Base-by-base conservation (phyloP, 1,140 invertebrate genomes). In the Listronotus bonariensis region DNA sequence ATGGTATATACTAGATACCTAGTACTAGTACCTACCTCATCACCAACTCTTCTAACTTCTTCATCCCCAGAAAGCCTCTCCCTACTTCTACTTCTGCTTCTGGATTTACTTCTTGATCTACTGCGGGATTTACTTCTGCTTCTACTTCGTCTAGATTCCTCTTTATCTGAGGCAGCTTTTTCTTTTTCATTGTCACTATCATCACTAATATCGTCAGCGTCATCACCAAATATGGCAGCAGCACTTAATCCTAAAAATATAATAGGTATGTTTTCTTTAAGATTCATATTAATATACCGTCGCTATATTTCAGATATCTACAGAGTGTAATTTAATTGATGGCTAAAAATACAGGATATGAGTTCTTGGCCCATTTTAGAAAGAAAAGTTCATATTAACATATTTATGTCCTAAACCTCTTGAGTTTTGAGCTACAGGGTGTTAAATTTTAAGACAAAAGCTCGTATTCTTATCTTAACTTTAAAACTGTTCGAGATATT, bases 201-300 rank as follows among this genome's bases (percentile, higher is more conserved):
- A 26, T 86, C 86, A 78, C 92, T 96, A 15, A 96, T 96, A 75
- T 96, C 94, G 71, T 92, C 92, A 26, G 93, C 93, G 80, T 77
- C 94, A 80, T 77, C 94, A 41, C 95, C 95, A 81, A 97, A 97
- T 18, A 98, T 81, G 41, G 92, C 92, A 65, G 90, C 88, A 7
- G 91, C 91, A 41, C 87, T 88, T 79, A 78, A 48, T 6, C 18
- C 60, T 80, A 73, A 42, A 59, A 54, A 32, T 48, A 14, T 1
- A 49, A 18, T 18, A 59, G 51, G n/a, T 42, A 55, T 32, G 1
- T 18, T n/a, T 46, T 26, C 20, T 26, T 1, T 26, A 26, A 5
- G 5, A 26, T 26, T 5, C 20, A 26, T 26, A 26, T 26, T 26
- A 26, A 26, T 26, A 26, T 26, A 26, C 5, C 20, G 2, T 26